Base-by-base conservation (phyloP, 2,113 vertebrate species). In the Epinephelus cyanopodus region DNA sequence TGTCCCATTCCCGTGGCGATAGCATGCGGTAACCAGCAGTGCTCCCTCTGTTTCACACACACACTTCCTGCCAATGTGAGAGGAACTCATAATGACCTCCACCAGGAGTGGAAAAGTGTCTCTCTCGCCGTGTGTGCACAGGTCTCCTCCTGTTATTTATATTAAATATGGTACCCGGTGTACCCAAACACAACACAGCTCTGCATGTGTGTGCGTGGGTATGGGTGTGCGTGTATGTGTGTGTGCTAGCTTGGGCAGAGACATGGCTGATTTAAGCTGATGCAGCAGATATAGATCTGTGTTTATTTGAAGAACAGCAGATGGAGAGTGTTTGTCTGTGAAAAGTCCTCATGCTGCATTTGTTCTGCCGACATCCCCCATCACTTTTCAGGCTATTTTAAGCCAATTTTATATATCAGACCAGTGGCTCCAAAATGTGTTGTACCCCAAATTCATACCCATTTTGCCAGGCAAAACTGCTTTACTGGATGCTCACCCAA, bases 131-230 rank as follows among this genome's bases (percentile, higher is more conserved):
- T 68, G 56, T 63, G 73, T 50, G 63, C 27, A 45, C 61, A 87
- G 75, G 79, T 79, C 84, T 84, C 86, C 89, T 83, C 83, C 88
- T 91, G 86, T 87, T 90, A 77, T 84, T 90, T 85, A 83, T 87
- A 86, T 91, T 86, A 85, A 81, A 85, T 69, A 79, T 54, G 83
- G 48, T 23, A 25, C 63, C 42, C 33, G 23, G 60, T 63, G 68
- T 39, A 74, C 82, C 74, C 79, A 79, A 89, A 76, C 62, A 67
- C 79, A 68, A 67, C 60, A 58, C 81, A 74, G 53, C 54, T 73
- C 45, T 12, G 70, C 57, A 71, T 62, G 45, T 61, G 61, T 76
- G 45, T 65, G 45, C 57, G 63, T 21, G 15, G 64, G 69, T 27
- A 77, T 48, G 60, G 47, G 65, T 74, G 71, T 82, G 69, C 65